These are phyloP conservation scores for Gerris lacustris DNA, from an alignment of 2,888 invertebrate genomes.

Conservation along the genomic window DNA sequence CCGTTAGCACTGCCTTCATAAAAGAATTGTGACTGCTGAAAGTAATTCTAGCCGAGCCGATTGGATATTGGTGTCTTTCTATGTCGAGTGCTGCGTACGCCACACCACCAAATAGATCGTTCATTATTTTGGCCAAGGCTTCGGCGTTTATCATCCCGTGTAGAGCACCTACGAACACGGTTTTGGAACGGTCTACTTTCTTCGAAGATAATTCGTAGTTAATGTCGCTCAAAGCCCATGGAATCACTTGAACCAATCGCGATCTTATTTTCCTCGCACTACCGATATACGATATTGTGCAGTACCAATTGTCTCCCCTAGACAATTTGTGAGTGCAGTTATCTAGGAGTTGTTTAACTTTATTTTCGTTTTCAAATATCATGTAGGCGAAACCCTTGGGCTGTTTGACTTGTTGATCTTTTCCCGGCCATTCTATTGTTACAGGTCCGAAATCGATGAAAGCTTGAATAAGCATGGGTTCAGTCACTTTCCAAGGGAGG, in stretches of 20 bases:
- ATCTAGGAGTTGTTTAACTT: constrained; percentile 72
- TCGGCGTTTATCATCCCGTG: constrained; percentile 93
- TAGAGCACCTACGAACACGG: constrained; percentile 92
- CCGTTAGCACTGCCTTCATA: constrained; percentile 86
- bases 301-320: constrained; percentile 71
- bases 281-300: constrained; percentile 56
- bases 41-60: constrained; percentile 93
- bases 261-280: constrained; percentile 69
- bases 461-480: constrained; percentile 66
- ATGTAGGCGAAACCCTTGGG: constrained; percentile 91
- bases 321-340: constrained; percentile 68
- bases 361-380: constrained; percentile 84
- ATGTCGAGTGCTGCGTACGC: constrained; percentile 93
- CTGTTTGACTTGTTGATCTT: constrained; percentile 58
- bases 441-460: constrained; percentile 82
- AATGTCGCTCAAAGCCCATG: constrained; percentile 88
- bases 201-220: constrained; percentile 69
- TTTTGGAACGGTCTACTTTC: constrained; percentile 79
- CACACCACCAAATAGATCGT: constrained; percentile 89
- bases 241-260: constrained; percentile 94
- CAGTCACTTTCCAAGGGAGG: constrained; percentile 91
- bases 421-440: constrained; percentile 89
- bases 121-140: constrained; percentile 83
- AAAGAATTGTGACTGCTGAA: constrained; percentile 87
- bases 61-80: constrained; percentile 95